A percentile compares a stretch with the other conserved stretches of the same genome.
These are phyloP conservation scores for Anomalospiza imberbis DNA, from an alignment of 2,797 vertebrate genomes.

Conservation along the genomic window DNA sequence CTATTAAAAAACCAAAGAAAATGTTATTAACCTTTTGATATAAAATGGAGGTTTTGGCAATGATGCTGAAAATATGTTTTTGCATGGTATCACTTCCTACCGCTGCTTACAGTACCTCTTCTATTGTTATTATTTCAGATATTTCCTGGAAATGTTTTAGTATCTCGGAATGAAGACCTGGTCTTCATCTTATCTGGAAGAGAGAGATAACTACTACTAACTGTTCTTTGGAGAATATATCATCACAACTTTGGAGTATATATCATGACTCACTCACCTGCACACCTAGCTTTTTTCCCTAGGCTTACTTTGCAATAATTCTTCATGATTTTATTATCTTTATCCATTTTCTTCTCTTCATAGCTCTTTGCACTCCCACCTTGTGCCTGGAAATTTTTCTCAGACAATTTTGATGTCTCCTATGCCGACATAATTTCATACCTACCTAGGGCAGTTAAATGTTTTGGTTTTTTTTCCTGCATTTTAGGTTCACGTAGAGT, in stretches of 20 bases:
- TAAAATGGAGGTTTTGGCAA: neutral
- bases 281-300: neutral
- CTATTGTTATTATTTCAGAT: slow-evolving; percentile 14
- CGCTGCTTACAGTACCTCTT: neutral
- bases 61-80: neutral
- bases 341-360: neutral
- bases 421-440: neutral
- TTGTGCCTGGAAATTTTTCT: neutral
- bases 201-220: neutral
- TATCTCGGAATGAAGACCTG: neutral
- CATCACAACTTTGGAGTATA: neutral
- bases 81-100: neutral
- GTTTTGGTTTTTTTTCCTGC: neutral
- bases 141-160: slow-evolving; percentile 17
- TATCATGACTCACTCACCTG: neutral
- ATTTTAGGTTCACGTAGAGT: neutral
- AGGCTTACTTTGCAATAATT: neutral
- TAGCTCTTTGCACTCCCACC: neutral
- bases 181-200: slow-evolving; percentile 3
- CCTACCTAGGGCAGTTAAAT: neutral
- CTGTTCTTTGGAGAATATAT: neutral
- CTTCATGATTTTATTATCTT: neutral
- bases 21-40: neutral
- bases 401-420: neutral
- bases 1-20: neutral